phyloP scores from a whole-genome alignment of 2,797 vertebrate species.

The Phalloptychus januarius region DNA sequence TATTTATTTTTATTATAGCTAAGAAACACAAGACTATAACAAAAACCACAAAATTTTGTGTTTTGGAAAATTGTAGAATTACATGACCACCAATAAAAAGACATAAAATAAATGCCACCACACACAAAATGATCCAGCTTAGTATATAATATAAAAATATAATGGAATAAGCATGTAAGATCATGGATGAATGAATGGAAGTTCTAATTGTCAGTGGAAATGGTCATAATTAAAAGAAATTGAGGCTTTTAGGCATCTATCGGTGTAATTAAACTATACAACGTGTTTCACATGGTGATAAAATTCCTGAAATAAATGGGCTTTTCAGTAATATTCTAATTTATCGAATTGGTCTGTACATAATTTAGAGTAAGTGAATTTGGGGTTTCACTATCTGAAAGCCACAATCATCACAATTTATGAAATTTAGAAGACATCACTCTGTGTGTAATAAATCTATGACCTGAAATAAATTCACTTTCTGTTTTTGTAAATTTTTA shows the following conservation, averaged over 20 bases:
- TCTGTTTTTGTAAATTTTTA: not conserved
- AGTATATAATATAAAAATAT: too few species aligned
- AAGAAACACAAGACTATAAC: not conserved
- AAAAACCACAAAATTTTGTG: not conserved
- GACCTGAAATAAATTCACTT: not conserved
- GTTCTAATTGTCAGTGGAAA: too few species aligned
- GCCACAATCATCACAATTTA: too few species aligned
- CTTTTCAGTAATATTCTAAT: too few species aligned
- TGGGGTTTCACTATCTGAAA: not conserved
- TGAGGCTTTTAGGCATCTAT: too few species aligned
- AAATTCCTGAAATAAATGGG: too few species aligned
- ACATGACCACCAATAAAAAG: not conserved
- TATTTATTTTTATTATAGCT: not conserved
- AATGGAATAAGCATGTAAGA: too few species aligned
- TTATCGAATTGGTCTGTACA: not conserved
- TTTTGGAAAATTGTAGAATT: not conserved
- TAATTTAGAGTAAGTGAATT: not conserved
- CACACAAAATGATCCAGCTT: not conserved
- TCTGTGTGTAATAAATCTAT: not conserved
- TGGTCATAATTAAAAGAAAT: too few species aligned
- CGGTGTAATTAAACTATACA: too few species aligned
- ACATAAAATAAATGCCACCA: not conserved
- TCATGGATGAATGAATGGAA: too few species aligned
- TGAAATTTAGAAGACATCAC: not conserved
- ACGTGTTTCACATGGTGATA: too few species aligned